A percentile compares a stretch with the other conserved stretches of the same genome.
phyloP scores from a whole-genome alignment of 2,888 invertebrate species.

The Xestoiulus laeticollis region DNA sequence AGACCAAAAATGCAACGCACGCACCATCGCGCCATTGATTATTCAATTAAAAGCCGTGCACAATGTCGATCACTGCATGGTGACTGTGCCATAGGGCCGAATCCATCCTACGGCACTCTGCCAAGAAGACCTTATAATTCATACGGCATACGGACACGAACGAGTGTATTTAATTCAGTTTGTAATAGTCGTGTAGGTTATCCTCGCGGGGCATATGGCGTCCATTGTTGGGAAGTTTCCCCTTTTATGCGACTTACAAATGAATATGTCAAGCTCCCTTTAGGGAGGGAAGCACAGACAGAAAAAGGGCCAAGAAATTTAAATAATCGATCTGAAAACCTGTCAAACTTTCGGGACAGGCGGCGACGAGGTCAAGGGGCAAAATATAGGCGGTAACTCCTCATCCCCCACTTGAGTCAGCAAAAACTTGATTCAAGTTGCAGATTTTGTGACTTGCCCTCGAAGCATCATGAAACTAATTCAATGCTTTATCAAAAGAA shows the following conservation, averaged over 20 bases:
- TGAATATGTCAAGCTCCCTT: constrained; percentile 31
- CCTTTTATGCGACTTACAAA: constrained; percentile 27
- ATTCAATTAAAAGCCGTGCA: constrained; percentile 14
- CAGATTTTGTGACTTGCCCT: neutral
- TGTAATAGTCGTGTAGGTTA: constrained; percentile 30
- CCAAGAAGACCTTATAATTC: constrained; percentile 38
- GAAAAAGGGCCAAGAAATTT: constrained; percentile 31
- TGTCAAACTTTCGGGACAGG: constrained; percentile 1
- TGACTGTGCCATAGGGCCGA: constrained; percentile 30
- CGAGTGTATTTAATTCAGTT: constrained; percentile 38
- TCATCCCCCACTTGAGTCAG: neutral
- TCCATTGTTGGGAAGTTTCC: constrained; percentile 16
- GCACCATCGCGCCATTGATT: constrained; percentile 9
- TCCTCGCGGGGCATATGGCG: constrained; percentile 43
- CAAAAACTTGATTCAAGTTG: neutral
- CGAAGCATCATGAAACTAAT: no score
- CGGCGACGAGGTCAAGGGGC: neutral
- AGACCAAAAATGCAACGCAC: constrained; percentile 6
- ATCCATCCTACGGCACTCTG: neutral
- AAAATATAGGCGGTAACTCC: neutral
- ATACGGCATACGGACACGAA: constrained; percentile 17
- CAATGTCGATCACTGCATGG: neutral
- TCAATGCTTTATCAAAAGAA: no score
- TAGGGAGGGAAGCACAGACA: neutral
- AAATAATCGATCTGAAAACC: constrained; percentile 28